These are phyloP conservation scores for Metridium senile DNA, from an alignment of 92 coral and sea anemone genomes.

Conservation along the genomic window DNA sequence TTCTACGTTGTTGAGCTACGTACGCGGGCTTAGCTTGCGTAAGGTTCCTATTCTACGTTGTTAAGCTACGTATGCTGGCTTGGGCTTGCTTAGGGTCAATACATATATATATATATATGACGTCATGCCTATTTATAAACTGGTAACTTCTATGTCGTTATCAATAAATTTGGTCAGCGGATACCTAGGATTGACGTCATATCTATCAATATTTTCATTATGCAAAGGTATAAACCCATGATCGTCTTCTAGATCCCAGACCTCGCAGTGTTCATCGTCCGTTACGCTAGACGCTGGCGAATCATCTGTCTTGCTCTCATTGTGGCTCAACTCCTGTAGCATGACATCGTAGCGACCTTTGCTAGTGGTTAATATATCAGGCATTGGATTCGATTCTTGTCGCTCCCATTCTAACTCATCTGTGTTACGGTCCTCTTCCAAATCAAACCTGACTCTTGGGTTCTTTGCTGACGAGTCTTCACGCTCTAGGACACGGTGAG, in stretches of 20 bases:
- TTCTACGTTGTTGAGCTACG: too few species aligned
- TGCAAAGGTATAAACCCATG: constrained; percentile 3
- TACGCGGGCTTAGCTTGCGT: too few species aligned
- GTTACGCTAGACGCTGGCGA: constrained; percentile 28
- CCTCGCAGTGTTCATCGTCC: constrained; percentile 18
- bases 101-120: too few species aligned
- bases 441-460: constrained; percentile 24
- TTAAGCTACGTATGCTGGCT: too few species aligned
- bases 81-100: too few species aligned
- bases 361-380: neutral
- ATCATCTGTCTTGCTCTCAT: constrained; percentile 26
- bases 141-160: neutral
- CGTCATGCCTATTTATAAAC: too few species aligned
- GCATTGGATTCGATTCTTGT: constrained; percentile 21
- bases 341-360: neutral
- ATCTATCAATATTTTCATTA: constrained; percentile 7
- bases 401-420: constrained; percentile 26
- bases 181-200: constrained; percentile 5
- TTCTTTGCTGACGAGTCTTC: neutral
- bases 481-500: neutral
- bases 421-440: neutral
- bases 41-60: too few species aligned
- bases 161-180: neutral
- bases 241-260: constrained; percentile 23
- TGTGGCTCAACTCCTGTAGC: neutral